phyloP scores from a whole-genome alignment of 2,888 invertebrate genomes.

The Polyommatus iphigenia region DNA sequence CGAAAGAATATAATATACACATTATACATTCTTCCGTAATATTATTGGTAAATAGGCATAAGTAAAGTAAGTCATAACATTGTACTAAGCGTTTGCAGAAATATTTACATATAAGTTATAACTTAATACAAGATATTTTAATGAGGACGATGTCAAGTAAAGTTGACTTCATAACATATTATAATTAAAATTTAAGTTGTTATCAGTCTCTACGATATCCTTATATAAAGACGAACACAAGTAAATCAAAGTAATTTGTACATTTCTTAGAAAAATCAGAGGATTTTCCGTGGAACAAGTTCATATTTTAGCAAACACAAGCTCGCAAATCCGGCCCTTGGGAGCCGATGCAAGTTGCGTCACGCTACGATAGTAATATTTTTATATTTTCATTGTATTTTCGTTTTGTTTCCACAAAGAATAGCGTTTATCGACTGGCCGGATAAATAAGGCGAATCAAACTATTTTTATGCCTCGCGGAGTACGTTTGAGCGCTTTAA shows the following conservation, averaged over 20 bases:
- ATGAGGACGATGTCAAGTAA: too few species aligned
- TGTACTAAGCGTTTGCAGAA: background rate
- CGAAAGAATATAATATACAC: too few species aligned
- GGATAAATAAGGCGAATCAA: constrained; percentile 34
- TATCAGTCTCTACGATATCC: background rate
- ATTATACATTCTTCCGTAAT: background rate
- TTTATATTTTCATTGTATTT: constrained; percentile 55
- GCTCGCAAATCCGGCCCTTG: constrained; percentile 53
- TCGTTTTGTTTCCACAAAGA: constrained; percentile 56
- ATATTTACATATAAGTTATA: background rate
- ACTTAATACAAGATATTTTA: background rate
- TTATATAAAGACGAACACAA: background rate
- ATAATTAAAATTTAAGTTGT: background rate
- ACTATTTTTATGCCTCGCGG: constrained; percentile 50
- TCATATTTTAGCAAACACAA: constrained; percentile 42
- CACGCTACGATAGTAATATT: constrained; percentile 61
- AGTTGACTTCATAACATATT: too few species aligned
- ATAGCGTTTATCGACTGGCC: constrained; percentile 55
- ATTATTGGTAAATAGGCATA: too few species aligned
- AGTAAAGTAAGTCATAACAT: background rate
- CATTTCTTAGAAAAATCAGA: constrained; percentile 28
- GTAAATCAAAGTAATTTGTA: constrained; percentile 6
- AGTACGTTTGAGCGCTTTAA: constrained; percentile 38
- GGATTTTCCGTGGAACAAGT: constrained; percentile 19
- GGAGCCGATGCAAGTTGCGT: constrained; percentile 58